Evolutionary conservation across 2,888 invertebrate species (phyloP).

Genomic region (Clitarchus hookeri): DNA sequence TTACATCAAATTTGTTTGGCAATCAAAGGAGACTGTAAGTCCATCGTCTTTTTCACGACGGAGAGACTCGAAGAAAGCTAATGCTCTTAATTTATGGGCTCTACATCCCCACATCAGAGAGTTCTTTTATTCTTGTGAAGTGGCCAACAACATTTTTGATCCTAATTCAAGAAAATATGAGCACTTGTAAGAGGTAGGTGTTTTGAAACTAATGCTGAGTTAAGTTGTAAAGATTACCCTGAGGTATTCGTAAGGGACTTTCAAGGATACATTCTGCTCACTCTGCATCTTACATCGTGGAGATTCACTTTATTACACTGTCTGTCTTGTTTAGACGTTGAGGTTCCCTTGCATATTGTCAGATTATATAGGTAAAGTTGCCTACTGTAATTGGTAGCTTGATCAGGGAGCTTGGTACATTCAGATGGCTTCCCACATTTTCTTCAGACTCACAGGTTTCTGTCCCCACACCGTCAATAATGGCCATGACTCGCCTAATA

Average conservation of each 20-base stretch:
- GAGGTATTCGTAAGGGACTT: conserved; percentile 5
- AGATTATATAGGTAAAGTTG: too few species aligned
- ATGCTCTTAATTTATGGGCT: conserved; percentile 43
- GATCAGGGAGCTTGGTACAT: too few species aligned
- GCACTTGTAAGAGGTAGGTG: background rate
- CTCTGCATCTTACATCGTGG: too few species aligned
- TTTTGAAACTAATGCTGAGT: background rate
- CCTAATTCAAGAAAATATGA: background rate
- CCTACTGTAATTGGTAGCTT: too few species aligned
- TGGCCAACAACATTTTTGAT: background rate
- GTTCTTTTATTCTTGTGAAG: background rate
- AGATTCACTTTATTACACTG: too few species aligned
- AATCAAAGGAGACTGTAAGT: conserved; percentile 47
- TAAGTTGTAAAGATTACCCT: background rate
- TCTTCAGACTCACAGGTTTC: too few species aligned
- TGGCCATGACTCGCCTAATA: too few species aligned
- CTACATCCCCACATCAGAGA: background rate
- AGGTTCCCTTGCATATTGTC: too few species aligned
- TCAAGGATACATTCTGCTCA: background rate
- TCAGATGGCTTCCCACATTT: too few species aligned
- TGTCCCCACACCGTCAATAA: too few species aligned
- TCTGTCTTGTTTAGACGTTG: too few species aligned
- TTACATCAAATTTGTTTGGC: conserved; percentile 48
- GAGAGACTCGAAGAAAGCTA: conserved; percentile 43
- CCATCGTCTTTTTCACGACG: conserved; percentile 39